phyloP scores from a whole-genome alignment of 2,113 vertebrate genomes.

The Mugil cephalus region DNA sequence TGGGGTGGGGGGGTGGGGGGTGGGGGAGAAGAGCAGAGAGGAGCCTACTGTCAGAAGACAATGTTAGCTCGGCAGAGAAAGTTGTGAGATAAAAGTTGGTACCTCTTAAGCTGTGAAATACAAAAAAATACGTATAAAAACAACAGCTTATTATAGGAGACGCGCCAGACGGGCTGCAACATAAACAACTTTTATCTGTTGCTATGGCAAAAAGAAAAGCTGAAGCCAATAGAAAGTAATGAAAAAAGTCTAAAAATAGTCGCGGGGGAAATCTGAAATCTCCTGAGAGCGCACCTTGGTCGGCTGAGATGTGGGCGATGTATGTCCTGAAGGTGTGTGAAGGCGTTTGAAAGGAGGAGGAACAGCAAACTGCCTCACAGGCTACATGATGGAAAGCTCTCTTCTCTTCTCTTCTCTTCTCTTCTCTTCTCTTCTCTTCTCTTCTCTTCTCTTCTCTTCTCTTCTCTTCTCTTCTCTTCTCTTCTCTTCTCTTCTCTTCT shows the following conservation, averaged over 20 bases:
- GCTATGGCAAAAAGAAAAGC: slow-evolving; percentile 24
- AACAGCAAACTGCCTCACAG: slow-evolving; percentile 33
- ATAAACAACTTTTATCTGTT: slow-evolving; percentile 50
- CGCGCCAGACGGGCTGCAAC: slow-evolving; percentile 8
- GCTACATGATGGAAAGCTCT: slow-evolving; percentile 1
- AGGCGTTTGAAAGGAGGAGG: slow-evolving; percentile 32
- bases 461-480: too few species aligned
- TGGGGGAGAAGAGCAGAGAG: slow-evolving; percentile 10
- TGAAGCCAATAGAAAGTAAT: slow-evolving; percentile 54
- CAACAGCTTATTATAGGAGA: slow-evolving; percentile 2
- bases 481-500: too few species aligned
- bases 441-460: too few species aligned
- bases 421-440: slow-evolving; percentile 6
- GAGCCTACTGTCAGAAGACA: slow-evolving; percentile 15
- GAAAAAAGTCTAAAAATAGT: slow-evolving; percentile 43
- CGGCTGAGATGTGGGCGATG: slow-evolving; percentile 19
- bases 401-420: neutral
- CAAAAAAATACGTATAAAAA: slow-evolving; percentile 2
- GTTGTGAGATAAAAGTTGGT: slow-evolving; percentile 7
- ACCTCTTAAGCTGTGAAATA: slow-evolving; percentile 7
- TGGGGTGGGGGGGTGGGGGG: slow-evolving; percentile 50
- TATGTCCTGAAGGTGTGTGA: slow-evolving; percentile 30
- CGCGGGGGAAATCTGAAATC: slow-evolving; percentile 21
- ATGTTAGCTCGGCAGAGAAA: slow-evolving; percentile 12
- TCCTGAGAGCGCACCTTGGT: slow-evolving; percentile 20